A percentile compares a stretch with the other conserved stretches of the same genome.
phyloP scores from a whole-genome alignment of 2,888 invertebrate genomes.

The Calameuta pallipes region DNA sequence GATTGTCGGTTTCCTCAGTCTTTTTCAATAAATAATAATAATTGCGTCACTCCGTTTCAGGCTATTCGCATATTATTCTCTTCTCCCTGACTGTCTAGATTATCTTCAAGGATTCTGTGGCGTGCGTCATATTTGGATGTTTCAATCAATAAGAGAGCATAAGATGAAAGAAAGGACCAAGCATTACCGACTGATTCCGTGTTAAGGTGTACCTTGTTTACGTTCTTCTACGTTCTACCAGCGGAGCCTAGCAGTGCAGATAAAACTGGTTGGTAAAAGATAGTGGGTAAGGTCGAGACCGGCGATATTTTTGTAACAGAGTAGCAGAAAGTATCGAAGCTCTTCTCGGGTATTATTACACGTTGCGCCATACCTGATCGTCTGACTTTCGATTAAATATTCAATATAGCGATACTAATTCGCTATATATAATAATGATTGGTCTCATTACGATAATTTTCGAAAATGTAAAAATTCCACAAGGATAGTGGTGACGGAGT shows the following conservation, averaged over 20 bases:
- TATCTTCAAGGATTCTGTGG: neutral
- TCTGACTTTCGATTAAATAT: conserved; percentile 9
- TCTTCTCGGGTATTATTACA: neutral
- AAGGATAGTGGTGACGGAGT: neutral
- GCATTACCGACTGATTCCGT: neutral
- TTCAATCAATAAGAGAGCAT: neutral
- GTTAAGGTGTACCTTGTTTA: neutral
- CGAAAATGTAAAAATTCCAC: neutral
- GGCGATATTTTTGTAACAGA: conserved; percentile 55
- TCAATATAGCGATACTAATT: neutral
- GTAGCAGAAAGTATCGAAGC: conserved; percentile 41
- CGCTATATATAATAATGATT: neutral
- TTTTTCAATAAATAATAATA: neutral
- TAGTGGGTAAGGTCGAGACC: conserved; percentile 52
- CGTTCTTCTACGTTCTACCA: neutral
- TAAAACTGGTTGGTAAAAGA: conserved; percentile 34
- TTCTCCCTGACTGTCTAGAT: neutral
- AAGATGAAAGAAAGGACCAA: neutral
- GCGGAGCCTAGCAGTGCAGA: conserved; percentile 23
- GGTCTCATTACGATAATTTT: neutral
- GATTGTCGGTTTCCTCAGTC: neutral
- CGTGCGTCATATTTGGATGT: neutral
- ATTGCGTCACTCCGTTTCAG: neutral
- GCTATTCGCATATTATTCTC: neutral
- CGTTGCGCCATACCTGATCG: neutral